Evolutionary conservation across 2,113 vertebrate species (phyloP).

Genomic region (Tapirus terrestris): DNA sequence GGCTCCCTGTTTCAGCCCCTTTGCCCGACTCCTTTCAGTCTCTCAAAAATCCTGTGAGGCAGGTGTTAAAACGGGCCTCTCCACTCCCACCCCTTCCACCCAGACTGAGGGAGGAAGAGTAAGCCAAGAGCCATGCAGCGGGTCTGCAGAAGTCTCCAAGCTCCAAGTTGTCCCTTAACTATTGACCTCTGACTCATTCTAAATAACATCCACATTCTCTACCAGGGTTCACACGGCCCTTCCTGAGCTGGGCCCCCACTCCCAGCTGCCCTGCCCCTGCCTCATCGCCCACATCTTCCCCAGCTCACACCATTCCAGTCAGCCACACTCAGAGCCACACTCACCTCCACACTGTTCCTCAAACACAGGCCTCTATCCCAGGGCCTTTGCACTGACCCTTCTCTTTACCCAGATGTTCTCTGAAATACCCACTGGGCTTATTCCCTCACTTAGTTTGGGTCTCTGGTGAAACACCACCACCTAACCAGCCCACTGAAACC

Average conservation of each 20-base stretch:
- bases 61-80: not conserved
- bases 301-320: not conserved
- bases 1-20: not conserved
- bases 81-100: not conserved
- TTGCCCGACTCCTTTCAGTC: not conserved
- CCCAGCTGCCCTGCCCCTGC: not conserved
- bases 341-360: not conserved
- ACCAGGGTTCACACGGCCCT: not conserved
- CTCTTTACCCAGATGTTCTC: not conserved
- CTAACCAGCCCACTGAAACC: not conserved
- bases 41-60: not conserved
- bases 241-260: not conserved
- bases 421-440: not conserved
- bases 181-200: not conserved
- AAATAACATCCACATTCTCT: not conserved
- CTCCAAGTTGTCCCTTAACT: not conserved
- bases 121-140: not conserved
- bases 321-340: not conserved
- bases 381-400: not conserved
- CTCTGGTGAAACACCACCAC: not conserved
- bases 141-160: not conserved
- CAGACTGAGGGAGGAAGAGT: not conserved
- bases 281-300: not conserved
- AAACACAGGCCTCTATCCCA: not conserved
- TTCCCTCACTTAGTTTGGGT: not conserved